phyloP scores from a whole-genome alignment of 35 echinoderm and acorn worm genomes.

The Amphiura filiformis region DNA sequence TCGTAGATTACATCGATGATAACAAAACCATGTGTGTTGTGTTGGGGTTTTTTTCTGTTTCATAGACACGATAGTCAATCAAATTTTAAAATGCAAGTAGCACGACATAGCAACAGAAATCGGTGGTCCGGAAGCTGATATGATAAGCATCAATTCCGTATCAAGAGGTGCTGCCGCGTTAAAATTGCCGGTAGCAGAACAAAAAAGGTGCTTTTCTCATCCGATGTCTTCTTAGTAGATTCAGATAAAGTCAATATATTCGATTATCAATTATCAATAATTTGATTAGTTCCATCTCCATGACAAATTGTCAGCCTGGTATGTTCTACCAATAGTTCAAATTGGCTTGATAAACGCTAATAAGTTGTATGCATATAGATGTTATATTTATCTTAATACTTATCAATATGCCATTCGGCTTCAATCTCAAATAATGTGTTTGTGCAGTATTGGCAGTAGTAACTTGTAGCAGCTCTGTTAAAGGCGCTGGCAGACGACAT shows the following conservation, averaged over 20 bases:
- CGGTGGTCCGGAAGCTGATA: background rate
- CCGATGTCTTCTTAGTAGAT: background rate
- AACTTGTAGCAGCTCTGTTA: background rate
- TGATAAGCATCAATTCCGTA: background rate
- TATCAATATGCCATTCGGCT: too few relatives aligned
- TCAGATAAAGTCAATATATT: background rate
- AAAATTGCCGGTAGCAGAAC: background rate
- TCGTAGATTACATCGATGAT: background rate
- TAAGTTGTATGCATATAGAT: too few relatives aligned
- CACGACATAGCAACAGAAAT: background rate
- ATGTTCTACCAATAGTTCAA: background rate
- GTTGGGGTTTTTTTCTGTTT: background rate
- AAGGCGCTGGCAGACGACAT: background rate
- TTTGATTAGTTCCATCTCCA: background rate
- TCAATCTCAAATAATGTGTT: background rate
- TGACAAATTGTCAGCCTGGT: background rate
- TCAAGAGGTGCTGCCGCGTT: background rate
- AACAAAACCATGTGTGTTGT: background rate
- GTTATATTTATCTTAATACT: too few relatives aligned
- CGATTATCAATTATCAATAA: too few relatives aligned
- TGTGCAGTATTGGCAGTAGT: background rate
- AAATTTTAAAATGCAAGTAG: background rate
- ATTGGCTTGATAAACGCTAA: too few relatives aligned
- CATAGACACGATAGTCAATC: background rate
- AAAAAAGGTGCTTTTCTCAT: background rate